Conservation (phyloP, 2,113 vertebrate genomes). For the Otus sunia region DNA sequence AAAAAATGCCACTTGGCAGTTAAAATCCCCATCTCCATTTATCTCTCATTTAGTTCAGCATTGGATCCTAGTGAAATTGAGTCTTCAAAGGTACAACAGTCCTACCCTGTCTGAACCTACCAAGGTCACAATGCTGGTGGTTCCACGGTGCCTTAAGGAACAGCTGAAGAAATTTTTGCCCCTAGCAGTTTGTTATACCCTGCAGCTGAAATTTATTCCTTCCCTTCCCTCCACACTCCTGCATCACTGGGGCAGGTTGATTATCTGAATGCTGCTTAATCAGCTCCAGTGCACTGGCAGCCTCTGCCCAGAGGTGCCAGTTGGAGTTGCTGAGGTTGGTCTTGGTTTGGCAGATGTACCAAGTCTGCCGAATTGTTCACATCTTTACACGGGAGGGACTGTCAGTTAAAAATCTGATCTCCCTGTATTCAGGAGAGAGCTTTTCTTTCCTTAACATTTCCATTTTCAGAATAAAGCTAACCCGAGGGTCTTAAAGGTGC, state of each 20-base stretch:
- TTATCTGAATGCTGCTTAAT: neutral
- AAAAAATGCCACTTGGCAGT: neutral
- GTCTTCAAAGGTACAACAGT: neutral
- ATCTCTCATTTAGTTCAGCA: neutral
- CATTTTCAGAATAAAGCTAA: neutral
- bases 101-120: neutral
- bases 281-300: neutral
- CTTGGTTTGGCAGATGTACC: neutral
- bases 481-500: neutral
- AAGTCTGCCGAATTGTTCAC: neutral
- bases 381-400: neutral
- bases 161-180: neutral
- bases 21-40: neutral
- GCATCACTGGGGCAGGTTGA: neutral
- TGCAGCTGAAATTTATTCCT: neutral
- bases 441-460: neutral
- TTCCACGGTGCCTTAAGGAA: neutral
- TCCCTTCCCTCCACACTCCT: neutral
- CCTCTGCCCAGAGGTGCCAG: neutral
- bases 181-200: neutral
- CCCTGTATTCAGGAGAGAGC: neutral
- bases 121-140: rapidly evolving
- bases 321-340: neutral
- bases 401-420: neutral
- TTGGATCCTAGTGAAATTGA: neutral